These are phyloP conservation scores for Coptodon bakossiorum DNA, from an alignment of 2,113 vertebrate species.

Conservation along the genomic window DNA sequence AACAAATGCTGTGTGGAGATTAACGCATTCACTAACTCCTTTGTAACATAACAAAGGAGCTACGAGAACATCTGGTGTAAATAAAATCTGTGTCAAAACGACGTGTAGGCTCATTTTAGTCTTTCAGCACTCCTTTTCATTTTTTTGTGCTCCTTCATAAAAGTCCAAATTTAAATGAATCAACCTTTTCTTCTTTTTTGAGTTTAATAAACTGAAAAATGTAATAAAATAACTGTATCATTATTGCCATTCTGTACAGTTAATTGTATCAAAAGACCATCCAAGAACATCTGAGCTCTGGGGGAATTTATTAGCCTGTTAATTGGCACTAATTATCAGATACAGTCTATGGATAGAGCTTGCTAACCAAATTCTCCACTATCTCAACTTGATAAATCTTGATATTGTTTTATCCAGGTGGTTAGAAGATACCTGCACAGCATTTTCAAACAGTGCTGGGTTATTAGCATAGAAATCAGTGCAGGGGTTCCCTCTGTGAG, in stretches of 20 bases:
- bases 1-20: background rate
- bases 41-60: background rate
- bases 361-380: background rate
- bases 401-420: background rate
- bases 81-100: background rate
- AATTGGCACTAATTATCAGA: background rate
- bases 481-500: background rate
- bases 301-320: background rate
- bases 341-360: background rate
- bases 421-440: background rate
- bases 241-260: background rate
- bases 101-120: background rate
- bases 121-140: background rate
- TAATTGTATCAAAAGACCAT: background rate
- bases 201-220: background rate
- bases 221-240: background rate
- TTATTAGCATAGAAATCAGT: background rate
- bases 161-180: background rate
- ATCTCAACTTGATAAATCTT: background rate
- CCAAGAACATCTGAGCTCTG: background rate
- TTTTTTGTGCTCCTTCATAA: background rate
- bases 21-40: background rate
- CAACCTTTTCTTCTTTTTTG: background rate
- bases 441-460: background rate
- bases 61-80: background rate